Evolutionary conservation across 2,888 invertebrate species (phyloP).

Genomic region (Syrista parreyssii): DNA sequence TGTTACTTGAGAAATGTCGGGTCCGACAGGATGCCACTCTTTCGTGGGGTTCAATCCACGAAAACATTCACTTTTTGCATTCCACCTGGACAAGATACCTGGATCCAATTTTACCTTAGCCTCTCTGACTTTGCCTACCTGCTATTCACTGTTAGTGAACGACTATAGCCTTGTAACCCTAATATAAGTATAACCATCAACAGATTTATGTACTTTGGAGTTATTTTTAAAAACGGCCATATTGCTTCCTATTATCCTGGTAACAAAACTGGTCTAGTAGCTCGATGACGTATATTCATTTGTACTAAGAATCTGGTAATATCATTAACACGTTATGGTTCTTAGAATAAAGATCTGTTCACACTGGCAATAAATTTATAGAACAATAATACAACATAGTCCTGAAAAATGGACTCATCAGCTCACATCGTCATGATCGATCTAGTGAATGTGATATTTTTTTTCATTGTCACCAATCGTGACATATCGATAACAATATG

Average conservation of each 20-base stretch:
- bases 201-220: not conserved
- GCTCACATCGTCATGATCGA: not conserved
- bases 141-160: not conserved
- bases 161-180: not conserved
- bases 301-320: not conserved
- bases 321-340: not conserved
- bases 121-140: not conserved
- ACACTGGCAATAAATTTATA: not conserved
- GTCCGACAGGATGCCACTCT: not conserved
- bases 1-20: not conserved
- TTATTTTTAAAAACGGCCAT: not conserved
- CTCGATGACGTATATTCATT: not conserved
- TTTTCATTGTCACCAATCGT: not conserved
- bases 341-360: not conserved
- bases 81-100: not conserved
- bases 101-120: not conserved
- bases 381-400: not conserved
- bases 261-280: not conserved
- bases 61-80: not conserved
- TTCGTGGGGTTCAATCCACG: not conserved
- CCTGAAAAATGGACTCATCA: not conserved
- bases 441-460: not conserved
- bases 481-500: not conserved
- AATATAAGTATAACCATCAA: not conserved
- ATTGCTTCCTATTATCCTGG: too few species aligned